Conservation (phyloP, 2,888 invertebrate genomes). For the Eueremaeus valkanovi region DNA sequence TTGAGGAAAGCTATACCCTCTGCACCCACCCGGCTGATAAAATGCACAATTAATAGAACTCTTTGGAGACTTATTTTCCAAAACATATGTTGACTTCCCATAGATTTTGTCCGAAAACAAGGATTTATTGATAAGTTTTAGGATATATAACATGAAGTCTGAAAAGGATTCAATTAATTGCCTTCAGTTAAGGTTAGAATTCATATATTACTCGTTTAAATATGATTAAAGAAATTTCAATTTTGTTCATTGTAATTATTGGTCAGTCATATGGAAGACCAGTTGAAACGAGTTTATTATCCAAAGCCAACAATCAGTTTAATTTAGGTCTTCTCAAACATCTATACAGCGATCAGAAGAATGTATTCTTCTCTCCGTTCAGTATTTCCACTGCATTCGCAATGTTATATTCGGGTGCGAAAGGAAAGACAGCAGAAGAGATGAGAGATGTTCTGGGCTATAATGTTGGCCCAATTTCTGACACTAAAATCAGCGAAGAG, state of each 20-base stretch:
- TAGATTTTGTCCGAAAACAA: too few relatives aligned
- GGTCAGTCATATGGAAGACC: background rate
- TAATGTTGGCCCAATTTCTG: too few relatives aligned
- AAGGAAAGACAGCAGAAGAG: slow-evolving; percentile 40
- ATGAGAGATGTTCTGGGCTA: slow-evolving; percentile 34
- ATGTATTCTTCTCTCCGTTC: slow-evolving; percentile 44
- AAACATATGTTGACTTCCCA: too few relatives aligned
- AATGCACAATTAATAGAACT: too few relatives aligned
- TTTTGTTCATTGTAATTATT: background rate
- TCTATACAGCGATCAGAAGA: slow-evolving; percentile 2
- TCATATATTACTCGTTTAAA: too few relatives aligned
- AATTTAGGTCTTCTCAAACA: background rate
- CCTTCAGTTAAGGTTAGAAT: too few relatives aligned
- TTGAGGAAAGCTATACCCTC: too few relatives aligned
- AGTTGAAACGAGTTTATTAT: background rate
- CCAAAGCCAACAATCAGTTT: background rate
- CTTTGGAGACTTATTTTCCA: too few relatives aligned
- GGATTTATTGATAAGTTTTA: too few relatives aligned
- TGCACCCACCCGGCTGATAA: too few relatives aligned
- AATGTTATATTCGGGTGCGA: slow-evolving; percentile 43
- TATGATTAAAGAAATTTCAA: background rate
- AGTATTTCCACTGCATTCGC: slow-evolving; percentile 44
- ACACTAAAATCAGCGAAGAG: slow-evolving; percentile 31
- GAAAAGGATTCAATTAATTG: too few relatives aligned
- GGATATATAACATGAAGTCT: too few relatives aligned